Conservation (phyloP, 2,797 vertebrate species). For the Cetoscarus ocellatus region DNA sequence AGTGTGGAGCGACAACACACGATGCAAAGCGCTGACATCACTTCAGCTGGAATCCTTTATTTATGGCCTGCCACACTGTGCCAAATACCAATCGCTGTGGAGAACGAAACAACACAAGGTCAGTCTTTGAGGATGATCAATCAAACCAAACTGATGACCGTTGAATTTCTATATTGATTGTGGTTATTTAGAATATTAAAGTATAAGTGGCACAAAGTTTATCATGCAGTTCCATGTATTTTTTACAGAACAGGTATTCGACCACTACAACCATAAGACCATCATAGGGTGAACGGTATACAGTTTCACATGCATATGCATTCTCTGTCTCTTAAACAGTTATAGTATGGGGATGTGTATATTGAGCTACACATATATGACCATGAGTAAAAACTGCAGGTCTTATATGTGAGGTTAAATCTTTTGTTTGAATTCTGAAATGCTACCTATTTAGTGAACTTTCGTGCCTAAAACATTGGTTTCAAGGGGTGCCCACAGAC, state of each 20-base stretch:
- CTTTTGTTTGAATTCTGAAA: too few species aligned
- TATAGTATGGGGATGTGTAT: too few species aligned
- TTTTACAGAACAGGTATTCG: neutral
- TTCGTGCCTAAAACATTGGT: too few species aligned
- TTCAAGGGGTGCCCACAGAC: too few species aligned
- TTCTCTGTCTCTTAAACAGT: neutral
- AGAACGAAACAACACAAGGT: constrained; percentile 65
- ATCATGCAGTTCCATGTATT: too few species aligned
- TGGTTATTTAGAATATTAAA: neutral
- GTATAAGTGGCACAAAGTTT: neutral
- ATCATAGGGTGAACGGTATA: neutral
- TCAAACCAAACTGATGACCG: neutral
- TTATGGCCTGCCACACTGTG: constrained; percentile 59
- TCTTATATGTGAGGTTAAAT: too few species aligned
- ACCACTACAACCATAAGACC: neutral
- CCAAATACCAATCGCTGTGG: constrained; percentile 49
- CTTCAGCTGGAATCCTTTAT: constrained; percentile 73
- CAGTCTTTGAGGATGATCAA: constrained; percentile 51
- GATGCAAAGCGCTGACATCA: constrained; percentile 82
- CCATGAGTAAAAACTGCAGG: too few species aligned
- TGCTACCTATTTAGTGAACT: too few species aligned
- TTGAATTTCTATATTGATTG: too few species aligned
- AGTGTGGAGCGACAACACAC: constrained; percentile 69
- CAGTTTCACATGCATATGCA: neutral
- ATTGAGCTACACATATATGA: too few species aligned